Conservation (phyloP, 92 coral and sea anemone species). For the Ricordea florida region DNA sequence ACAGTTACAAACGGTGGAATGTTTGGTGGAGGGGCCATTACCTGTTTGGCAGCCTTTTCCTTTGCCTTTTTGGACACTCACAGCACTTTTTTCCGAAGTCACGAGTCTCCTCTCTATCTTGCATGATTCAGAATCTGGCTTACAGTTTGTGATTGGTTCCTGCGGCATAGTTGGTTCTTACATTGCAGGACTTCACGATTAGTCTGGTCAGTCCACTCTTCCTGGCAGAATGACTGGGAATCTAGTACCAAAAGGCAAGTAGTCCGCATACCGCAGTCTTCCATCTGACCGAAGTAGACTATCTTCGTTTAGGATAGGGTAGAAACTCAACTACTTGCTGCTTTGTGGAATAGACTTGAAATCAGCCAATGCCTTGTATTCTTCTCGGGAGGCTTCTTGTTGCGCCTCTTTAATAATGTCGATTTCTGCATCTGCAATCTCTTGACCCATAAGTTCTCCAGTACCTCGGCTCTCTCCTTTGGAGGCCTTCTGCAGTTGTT, state of each 20-base stretch:
- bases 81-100: conserved; percentile 57
- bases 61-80: conserved; percentile 50
- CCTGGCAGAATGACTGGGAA: conserved; percentile 61
- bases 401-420: conserved; percentile 41
- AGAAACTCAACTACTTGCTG: conserved; percentile 4
- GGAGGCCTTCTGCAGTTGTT: background rate
- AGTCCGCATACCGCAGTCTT: conserved; percentile 35
- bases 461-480: background rate
- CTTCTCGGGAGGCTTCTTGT: conserved; percentile 30
- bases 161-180: conserved; percentile 36
- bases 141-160: conserved; percentile 68
- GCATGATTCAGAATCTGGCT: conserved; percentile 54
- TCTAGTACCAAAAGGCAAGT: conserved; percentile 39
- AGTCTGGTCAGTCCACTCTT: conserved; percentile 50
- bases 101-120: conserved; percentile 63
- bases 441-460: conserved; percentile 21
- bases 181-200: conserved; percentile 48
- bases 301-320: conserved; percentile 22
- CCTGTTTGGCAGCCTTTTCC: conserved; percentile 49
- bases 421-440: conserved; percentile 49
- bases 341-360: conserved; percentile 23
- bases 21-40: conserved; percentile 81
- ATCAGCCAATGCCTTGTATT: conserved; percentile 15
- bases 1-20: conserved; percentile 51
- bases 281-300: conserved; percentile 57